A percentile compares a stretch with the other conserved stretches of the same genome.
Evolutionary conservation across 2,113 vertebrate species (phyloP).

Genomic region (Oncorhynchus mykiss): DNA sequence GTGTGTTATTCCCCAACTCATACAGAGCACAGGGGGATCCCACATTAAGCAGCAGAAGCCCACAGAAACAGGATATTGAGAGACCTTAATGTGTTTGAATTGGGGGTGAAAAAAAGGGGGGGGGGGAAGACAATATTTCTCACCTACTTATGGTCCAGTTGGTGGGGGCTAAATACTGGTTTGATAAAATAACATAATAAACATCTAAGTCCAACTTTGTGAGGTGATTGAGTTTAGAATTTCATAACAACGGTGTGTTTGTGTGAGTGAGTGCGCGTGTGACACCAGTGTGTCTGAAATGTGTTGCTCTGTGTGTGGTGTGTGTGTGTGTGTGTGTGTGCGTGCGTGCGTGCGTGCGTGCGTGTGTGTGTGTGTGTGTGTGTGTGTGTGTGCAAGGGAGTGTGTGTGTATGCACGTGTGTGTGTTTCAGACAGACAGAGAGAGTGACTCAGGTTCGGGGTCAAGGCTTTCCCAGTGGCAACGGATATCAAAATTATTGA

Average conservation of each 20-base stretch:
- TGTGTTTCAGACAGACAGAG: background rate
- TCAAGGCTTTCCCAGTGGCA: background rate
- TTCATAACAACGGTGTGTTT: background rate
- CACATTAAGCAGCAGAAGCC: slow-evolving; percentile 22
- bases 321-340: slow-evolving; percentile 22
- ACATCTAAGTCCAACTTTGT: background rate
- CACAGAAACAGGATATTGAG: slow-evolving; percentile 57
- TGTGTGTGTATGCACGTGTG: background rate
- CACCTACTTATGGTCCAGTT: slow-evolving; percentile 8
- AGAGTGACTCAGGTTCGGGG: background rate
- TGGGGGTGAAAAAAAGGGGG: slow-evolving; percentile 29
- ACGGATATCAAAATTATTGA: too few relatives aligned
- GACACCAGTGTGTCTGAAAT: slow-evolving; percentile 9
- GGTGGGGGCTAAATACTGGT: background rate
- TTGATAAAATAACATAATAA: background rate
- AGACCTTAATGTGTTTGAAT: slow-evolving; percentile 41
- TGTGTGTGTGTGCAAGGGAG: slow-evolving; percentile 1
- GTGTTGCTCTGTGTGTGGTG: background rate
- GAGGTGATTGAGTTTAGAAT: background rate
- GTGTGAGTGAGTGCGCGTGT: background rate
- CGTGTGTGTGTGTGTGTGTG: slow-evolving; percentile 1
- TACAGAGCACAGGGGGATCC: slow-evolving; percentile 16
- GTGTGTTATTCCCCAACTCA: slow-evolving; percentile 34
- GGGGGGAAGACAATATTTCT: slow-evolving; percentile 24
- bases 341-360: background rate